Evolutionary conservation across 2,888 invertebrate genomes (phyloP), one percentile per base, ranked within the genome.

Genomic region (Xylophagus ater): DNA sequence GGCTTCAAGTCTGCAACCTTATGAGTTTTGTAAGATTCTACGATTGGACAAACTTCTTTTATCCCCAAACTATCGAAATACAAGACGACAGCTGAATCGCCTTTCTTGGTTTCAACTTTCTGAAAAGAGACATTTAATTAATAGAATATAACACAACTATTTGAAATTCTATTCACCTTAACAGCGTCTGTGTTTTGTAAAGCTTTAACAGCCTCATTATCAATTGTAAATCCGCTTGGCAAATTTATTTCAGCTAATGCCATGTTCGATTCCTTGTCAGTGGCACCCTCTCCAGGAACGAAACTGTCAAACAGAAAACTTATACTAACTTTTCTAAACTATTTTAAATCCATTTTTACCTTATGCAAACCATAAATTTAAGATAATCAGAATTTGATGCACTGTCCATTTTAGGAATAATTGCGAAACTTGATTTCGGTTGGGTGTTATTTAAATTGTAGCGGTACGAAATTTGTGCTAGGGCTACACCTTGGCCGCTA

Each of bases 191-290:
- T 32, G 5, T 13, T 8, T 10, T 21, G 20, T 8, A 32, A 13
- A 13, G 2, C 20, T 14, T 32, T 21, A 10, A 32, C 12, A 21
- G 32, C 8, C 12, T 21, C 32, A 32, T 32, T 21, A 32, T 21
- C 21, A 14, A 21, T 21, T 13, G 32, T 75, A 58, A 83, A 94
- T n/a, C 94, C 93, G 1, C 90, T 90, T 0, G 92, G 90, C 42
- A 94, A 69, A 44, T 78, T 78, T 0, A 93, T 81, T 54, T 90
- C 89, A 72, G 93, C 81, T 1, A 93, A 81, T 9, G 88, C 85
- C 78, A 93, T 82, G 48, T 93, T 93, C 44, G 81, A 78, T 34
- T 75, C 72, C 51, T 75, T n/a, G n/a, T n/a, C n/a, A n/a, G n/a
- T 74, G 23, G 72, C 73, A 43, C 66, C 62, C 59, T 37, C 54